Evolutionary conservation across 1,140 invertebrate species (phyloP).

Genomic region (Palaemon carinicauda): DNA sequence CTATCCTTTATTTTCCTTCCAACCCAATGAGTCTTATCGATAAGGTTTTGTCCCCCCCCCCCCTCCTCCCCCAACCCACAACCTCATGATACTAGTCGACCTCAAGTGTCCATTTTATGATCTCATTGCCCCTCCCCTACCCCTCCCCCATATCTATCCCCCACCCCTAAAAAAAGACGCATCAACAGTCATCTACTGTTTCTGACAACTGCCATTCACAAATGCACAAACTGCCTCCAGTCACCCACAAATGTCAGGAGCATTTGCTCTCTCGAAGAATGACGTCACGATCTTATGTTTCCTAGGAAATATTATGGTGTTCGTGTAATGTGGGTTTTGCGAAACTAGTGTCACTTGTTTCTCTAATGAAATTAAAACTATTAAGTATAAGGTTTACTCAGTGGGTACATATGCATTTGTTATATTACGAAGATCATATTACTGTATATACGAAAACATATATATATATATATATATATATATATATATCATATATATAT

Average conservation of each 20-base stretch:
- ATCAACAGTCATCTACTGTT: conserved; percentile 18
- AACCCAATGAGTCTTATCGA: background rate
- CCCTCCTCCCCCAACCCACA: background rate
- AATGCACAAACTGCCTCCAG: background rate
- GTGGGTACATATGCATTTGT: no score
- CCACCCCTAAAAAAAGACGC: background rate
- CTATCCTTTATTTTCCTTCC: background rate
- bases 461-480: no score
- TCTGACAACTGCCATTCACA: conserved; percentile 22
- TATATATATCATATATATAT: no score
- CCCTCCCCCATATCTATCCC: no score
- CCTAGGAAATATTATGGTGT: background rate
- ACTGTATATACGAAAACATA: no score
- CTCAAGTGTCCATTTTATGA: conserved; percentile 19
- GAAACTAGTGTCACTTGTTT: no score
- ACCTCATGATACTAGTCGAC: background rate
- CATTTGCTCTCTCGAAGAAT: conserved; percentile 1
- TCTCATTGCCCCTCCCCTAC: no score
- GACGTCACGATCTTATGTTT: background rate
- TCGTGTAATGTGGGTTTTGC: background rate
- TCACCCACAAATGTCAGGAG: background rate
- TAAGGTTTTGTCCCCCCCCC: background rate
- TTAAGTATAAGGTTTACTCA: no score
- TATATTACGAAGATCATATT: no score
- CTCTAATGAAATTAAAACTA: no score